Conservation (phyloP, 2,113 vertebrate genomes). For the Bos taurus region DNA sequence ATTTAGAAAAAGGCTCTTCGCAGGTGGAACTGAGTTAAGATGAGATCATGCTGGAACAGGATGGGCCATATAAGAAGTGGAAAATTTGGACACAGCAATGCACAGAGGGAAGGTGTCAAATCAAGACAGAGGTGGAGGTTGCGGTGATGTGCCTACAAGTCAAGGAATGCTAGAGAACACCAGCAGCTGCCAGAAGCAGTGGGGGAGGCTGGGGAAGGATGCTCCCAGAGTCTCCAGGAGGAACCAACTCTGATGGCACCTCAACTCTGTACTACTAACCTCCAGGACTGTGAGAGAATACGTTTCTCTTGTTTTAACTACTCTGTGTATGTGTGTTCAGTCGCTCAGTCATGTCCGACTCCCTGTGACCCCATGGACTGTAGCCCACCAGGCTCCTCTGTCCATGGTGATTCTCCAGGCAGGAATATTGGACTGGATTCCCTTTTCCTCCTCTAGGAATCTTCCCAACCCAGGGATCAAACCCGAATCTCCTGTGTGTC, state of each 20-base stretch:
- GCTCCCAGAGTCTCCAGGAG: neutral
- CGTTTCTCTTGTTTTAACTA: neutral
- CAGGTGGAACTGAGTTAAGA: neutral
- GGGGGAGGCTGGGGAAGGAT: neutral
- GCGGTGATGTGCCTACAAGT: neutral
- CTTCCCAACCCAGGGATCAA: neutral
- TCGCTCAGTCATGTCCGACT: neutral
- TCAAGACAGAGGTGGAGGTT: neutral
- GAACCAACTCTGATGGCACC: accelerated
- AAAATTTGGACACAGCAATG: neutral
- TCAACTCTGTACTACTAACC: neutral
- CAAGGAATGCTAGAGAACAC: neutral
- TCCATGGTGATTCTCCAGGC: neutral
- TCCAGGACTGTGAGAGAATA: neutral
- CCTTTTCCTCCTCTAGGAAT: neutral
- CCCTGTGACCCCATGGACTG: neutral
- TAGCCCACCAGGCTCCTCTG: neutral
- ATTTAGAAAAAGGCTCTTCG: neutral
- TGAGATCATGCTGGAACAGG: neutral
- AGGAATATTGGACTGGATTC: neutral
- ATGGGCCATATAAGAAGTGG: neutral
- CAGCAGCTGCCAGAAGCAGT: too few relatives aligned
- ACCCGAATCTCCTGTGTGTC: neutral
- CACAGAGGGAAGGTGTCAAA: neutral
- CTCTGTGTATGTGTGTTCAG: neutral